These are phyloP conservation scores for Pristiophorus japonicus DNA, from an alignment of 2,113 vertebrate species.

Conservation along the genomic window DNA sequence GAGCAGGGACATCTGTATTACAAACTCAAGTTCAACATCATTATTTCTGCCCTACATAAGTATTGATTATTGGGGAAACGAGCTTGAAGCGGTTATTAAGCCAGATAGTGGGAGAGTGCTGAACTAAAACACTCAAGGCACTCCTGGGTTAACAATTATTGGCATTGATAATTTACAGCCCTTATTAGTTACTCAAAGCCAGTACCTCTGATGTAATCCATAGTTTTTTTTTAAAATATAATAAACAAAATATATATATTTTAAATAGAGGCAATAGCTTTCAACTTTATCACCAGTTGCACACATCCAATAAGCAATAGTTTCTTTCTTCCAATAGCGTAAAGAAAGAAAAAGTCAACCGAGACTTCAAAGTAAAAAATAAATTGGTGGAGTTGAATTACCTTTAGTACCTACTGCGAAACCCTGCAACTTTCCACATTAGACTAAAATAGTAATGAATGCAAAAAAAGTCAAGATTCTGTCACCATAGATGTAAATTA, in stretches of 20 bases:
- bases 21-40: background rate
- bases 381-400: background rate
- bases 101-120: background rate
- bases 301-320: too few relatives aligned
- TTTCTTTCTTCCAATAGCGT: too few relatives aligned
- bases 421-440: background rate
- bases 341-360: background rate
- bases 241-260: too few relatives aligned
- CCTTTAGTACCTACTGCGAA: background rate
- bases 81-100: background rate
- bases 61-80: background rate
- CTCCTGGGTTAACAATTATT: background rate
- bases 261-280: background rate
- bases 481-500: background rate
- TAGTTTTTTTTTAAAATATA: too few relatives aligned
- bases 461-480: background rate
- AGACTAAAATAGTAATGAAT: too few relatives aligned
- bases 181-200: background rate
- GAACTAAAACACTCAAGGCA: background rate
- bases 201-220: background rate
- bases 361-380: background rate
- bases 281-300: background rate
- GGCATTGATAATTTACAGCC: background rate
- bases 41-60: background rate
- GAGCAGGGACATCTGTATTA: background rate